Conservation (phyloP, 2,113 vertebrate genomes). For the Carollia perspicillata region DNA sequence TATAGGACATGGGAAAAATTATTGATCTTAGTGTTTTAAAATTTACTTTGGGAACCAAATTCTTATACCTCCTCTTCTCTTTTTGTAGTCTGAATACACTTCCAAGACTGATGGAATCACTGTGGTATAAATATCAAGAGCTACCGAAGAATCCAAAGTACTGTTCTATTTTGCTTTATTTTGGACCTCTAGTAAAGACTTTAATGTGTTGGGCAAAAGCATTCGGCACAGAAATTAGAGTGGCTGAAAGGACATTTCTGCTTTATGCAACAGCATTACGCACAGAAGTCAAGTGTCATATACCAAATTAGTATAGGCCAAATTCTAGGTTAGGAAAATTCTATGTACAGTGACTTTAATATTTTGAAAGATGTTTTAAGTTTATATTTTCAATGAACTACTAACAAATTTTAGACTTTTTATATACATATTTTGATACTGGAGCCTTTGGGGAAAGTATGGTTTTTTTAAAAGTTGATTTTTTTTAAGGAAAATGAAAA, state of each 20-base stretch:
- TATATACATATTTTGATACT: conserved; percentile 21
- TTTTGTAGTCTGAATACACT: conserved; percentile 81
- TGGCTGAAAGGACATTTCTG: neutral
- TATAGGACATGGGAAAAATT: neutral
- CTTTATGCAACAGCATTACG: neutral
- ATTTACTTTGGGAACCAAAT: neutral
- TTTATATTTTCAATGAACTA: conserved; percentile 48
- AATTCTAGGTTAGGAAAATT: conserved; percentile 25
- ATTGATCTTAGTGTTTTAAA: neutral
- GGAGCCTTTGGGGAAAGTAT: neutral
- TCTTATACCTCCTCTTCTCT: conserved; percentile 75
- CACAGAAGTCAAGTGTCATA: neutral
- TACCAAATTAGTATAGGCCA: neutral
- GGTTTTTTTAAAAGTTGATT: neutral
- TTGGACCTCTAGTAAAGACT: conserved; percentile 68
- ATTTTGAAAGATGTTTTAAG: conserved; percentile 1
- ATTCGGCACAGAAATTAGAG: neutral
- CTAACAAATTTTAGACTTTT: conserved; percentile 22
- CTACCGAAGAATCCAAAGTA: conserved; percentile 79
- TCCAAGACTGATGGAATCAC: conserved; percentile 82
- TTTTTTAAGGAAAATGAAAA: conserved; percentile 31
- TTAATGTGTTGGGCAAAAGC: neutral
- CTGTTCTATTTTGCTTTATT: conserved; percentile 50
- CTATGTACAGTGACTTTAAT: neutral
- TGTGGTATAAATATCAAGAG: conserved; percentile 83